Percentiles rank a stretch among this genome's conserved stretches.
These are phyloP conservation scores for Cnemophilus loriae DNA, from an alignment of 2,113 vertebrate species.

Conservation along the genomic window DNA sequence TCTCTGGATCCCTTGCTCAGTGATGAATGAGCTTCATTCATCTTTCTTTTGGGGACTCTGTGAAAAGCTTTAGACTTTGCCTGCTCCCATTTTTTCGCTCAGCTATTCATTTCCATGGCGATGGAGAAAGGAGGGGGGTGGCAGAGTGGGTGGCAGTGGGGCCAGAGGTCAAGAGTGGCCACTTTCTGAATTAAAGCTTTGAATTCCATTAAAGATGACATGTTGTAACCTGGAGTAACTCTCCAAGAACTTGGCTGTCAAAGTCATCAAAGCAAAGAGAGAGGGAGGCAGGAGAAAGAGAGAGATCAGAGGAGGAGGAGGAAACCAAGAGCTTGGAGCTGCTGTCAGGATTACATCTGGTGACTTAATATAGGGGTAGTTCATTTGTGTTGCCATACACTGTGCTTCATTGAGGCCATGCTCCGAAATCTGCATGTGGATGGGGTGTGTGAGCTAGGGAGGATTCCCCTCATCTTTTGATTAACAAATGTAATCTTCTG, in stretches of 20 bases:
- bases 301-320: constrained; percentile 65
- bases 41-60: constrained; percentile 68
- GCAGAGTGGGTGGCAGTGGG: constrained; percentile 70
- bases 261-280: constrained; percentile 57
- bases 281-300: constrained; percentile 18
- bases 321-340: constrained; percentile 7
- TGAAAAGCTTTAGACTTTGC: constrained; percentile 78
- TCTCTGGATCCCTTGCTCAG: constrained; percentile 67
- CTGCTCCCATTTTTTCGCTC: constrained; percentile 77
- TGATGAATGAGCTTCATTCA: constrained; percentile 83
- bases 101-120: constrained; percentile 75
- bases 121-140: constrained; percentile 65
- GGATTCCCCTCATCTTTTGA: background rate
- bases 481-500: background rate
- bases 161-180: constrained; percentile 79
- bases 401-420: background rate
- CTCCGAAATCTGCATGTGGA: background rate
- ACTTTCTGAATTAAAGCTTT: constrained; percentile 77
- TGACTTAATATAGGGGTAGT: constrained; percentile 54
- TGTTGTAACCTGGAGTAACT: constrained; percentile 73
- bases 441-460: background rate
- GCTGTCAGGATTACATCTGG: constrained; percentile 55
- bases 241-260: constrained; percentile 69
- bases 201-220: constrained; percentile 73
- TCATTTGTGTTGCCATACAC: constrained; percentile 30